Evolutionary conservation across 2,113 vertebrate species (phyloP), one percentile per base, ranked within the genome.

Genomic region (Crotalus viridis): DNA sequence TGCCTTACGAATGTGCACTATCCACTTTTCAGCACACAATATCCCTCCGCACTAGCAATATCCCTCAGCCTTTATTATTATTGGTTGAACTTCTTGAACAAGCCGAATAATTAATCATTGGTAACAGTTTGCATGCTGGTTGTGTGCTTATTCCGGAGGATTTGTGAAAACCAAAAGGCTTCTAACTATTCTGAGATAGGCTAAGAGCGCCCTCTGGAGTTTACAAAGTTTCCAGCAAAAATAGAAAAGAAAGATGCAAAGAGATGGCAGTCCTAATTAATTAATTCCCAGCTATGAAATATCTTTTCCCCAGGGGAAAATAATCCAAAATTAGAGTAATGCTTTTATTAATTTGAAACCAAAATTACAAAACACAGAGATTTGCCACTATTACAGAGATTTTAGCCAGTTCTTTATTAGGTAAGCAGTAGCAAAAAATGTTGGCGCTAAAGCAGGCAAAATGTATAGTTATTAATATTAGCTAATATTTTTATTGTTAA

Each of bases 141-240:
- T 81, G 17, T 39, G 17, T 43, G 33, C 17, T 81, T 81, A 7
- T 81, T 39, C 74, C 17, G 0, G 1, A 33, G 17, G 19, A 81
- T 81, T 81, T 81, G 33, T 89, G 13, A 13, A 89, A 64, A 26
- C 5, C 39, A 9, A 1, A 13, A 48, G 56, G 57, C 22, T 19
- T 61, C 43, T 33, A 89, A 57, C 56, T 10, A 48, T 69, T 64
- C 48, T 90, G 64, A n/a, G 17, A 1, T 85, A 87, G 85, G 0
- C 39, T 69, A 85, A 92, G 52, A 59, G 87, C 17, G 2, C 92
- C 92, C 92, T 57, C 92, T 92, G n/a, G 52, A 48, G 92, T 17
- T 81, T 56, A n/a, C 6, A 10, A 87, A 10, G 3, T 26, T 39
- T 54, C 55, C 9, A 26, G 57, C 59, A 28, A 55, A 26, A 52